Base-by-base conservation (phyloP, 1,140 invertebrate species). In the Euura saliciscinereae region DNA sequence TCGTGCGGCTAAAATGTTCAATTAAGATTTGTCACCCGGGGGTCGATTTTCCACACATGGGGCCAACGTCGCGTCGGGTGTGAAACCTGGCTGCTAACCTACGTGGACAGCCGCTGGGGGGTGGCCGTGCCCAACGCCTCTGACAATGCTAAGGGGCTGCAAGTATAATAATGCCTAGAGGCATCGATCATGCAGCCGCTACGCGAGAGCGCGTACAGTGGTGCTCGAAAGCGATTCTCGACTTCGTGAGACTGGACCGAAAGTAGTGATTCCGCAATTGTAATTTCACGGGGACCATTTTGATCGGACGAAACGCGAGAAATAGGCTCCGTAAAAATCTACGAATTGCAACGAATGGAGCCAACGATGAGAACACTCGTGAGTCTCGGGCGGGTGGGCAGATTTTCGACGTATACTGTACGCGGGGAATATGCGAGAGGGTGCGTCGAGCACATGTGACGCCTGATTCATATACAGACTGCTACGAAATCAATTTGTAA, bases 401-500 rank as follows among this genome's bases (percentile, higher is more conserved):
- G 51, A 59, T 59, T 59, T 59, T 59, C 51, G 51, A 59, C 8
- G 6, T 8, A 59, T 59, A 59, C 51, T 59, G 51, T 59, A 59
- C 51, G 75, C 77, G 59, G 70, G 28, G 42, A 42, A 11, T 76
- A 72, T 76, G 69, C 75, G 76, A 74, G 74, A 82, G 85, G 86
- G 85, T 86, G 84, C 85, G 86, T 87, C 85, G 80, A 75, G 76
- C 83, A 85, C 86, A 87, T 80, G 84, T 87, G 86, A 87, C 85
- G 85, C 85, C 82, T 87, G 85, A 87, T 87, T 87, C 85, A 87
- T 86, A 86, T 78, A 87, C 84, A 85, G 84, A 86, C 85, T 85
- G 85, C 83, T 83, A 85, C 83, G 84, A 75, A 86, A 87, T 87
- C 86, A 86, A 87, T 87, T 87, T 87, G 85, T 87, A 87, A 87